Evolutionary conservation across 2,797 vertebrate genomes (phyloP), one percentile per base, ranked within the genome.

Genomic region (Valencia hispanica): DNA sequence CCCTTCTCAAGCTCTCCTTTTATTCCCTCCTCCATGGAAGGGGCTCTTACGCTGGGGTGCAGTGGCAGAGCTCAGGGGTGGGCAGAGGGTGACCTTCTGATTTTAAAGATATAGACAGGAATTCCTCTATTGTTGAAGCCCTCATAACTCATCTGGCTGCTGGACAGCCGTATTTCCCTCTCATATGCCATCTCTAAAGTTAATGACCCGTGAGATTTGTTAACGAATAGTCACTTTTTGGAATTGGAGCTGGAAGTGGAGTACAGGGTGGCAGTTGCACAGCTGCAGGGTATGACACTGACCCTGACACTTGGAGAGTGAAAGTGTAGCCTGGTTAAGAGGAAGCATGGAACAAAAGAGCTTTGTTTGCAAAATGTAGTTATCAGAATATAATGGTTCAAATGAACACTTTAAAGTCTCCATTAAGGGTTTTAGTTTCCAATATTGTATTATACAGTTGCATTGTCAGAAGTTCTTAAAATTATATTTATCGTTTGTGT

Each of bases 31-130:
- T 79, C 81, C 88, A 79, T 89, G 83, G 89, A 88, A 70, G 45
- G 85, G 69, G 78, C 79, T 85, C 81, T 84, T 79, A 27, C 59
- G 84, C 80, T 2, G 72, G 86, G 86, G 57, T 65, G 85, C 74
- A 82, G 82, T n/a, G 78, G 80, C 80, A 79, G 82, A 68, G 85
- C 89, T 81, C 85, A 74, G 87, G 88, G 89, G 86, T 85, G 87
- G 89, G 89, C 80, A 84, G 81, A 65, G 87, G 87, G 87, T 78
- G 91, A 95, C 93, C 92, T 91, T 84, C 89, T 93, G 94, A 95
- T 95, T 94, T 94, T 88, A 93, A 94, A 95, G 95, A 95, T 96
- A 95, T 91, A 91, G 92, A 91, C 89, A 84, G 81, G 86, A 88
- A 93, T 91, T 91, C 84, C 84, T 91, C 82, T 89, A 84, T 90